Evolutionary conservation across 1,140 invertebrate genomes (phyloP).

Genomic region (Belonocnema kinseyi): DNA sequence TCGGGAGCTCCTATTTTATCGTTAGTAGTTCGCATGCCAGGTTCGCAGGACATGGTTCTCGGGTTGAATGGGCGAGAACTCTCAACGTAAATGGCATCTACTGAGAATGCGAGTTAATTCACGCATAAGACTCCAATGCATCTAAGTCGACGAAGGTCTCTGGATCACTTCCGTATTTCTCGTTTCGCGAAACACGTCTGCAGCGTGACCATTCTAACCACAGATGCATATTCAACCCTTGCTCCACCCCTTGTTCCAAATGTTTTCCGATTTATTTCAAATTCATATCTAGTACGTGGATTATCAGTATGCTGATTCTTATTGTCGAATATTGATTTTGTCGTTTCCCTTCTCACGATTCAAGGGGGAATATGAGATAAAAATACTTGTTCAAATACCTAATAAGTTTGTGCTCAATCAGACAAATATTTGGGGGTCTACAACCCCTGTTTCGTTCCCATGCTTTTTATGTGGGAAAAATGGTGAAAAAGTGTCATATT

Average conservation of each 20-base stretch:
- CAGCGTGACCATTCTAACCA: not conserved
- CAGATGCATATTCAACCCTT: not conserved
- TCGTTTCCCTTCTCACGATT: too few species aligned
- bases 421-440: too few species aligned
- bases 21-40: conserved; percentile 53
- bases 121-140: conserved; percentile 19
- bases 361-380: too few species aligned
- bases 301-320: too few species aligned
- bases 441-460: too few species aligned
- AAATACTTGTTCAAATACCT: too few species aligned
- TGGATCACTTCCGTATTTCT: conserved; percentile 19
- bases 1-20: conserved; percentile 45
- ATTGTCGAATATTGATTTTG: too few species aligned
- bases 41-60: conserved; percentile 31
- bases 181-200: conserved; percentile 19
- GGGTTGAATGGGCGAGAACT: conserved; percentile 16
- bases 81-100: conserved; percentile 26
- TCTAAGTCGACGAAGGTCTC: conserved; percentile 2
- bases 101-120: not conserved
- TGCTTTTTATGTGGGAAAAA: too few species aligned
- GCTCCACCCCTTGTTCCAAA: not conserved
- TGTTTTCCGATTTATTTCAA: too few species aligned
- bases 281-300: too few species aligned
- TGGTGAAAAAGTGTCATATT: too few species aligned
- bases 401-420: too few species aligned